Evolutionary conservation across 1,140 invertebrate species (phyloP).

Genomic region (Mactra quadrangularis): DNA sequence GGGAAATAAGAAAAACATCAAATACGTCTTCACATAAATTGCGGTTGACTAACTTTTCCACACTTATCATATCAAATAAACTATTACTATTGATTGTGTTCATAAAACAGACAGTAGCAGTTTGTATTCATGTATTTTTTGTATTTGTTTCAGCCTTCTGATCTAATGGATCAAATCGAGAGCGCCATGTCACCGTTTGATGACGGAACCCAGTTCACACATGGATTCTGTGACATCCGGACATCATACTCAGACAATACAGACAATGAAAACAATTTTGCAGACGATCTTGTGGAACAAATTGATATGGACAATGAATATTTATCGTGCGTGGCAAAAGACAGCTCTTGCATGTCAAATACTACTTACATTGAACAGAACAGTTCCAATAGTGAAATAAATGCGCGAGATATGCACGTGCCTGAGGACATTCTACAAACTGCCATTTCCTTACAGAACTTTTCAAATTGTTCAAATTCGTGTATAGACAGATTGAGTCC

Average conservation of each 20-base stretch:
- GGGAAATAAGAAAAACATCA: no score
- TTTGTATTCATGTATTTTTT: constrained; percentile 1
- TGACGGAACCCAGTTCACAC: neutral
- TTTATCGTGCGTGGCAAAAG: constrained; percentile 25
- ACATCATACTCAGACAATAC: neutral
- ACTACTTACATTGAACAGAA: neutral
- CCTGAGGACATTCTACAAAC: constrained; percentile 28
- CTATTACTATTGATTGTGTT: no score
- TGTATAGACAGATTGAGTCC: no score
- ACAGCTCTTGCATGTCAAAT: neutral
- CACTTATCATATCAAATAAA: no score
- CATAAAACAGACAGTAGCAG: no score
- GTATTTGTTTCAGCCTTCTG: constrained; percentile 24
- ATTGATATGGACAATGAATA: constrained; percentile 48
- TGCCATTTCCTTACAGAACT: constrained; percentile 11
- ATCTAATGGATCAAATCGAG: constrained; percentile 43
- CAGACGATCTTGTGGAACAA: constrained; percentile 38
- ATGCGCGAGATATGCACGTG: neutral
- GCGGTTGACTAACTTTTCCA: no score
- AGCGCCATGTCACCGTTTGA: constrained; percentile 2
- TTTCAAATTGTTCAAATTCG: neutral
- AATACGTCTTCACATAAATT: no score
- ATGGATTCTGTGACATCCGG: neutral
- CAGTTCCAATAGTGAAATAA: neutral
- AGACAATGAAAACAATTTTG: neutral